phyloP scores from a whole-genome alignment of 2,797 vertebrate species.

The Spea hammondii region DNA sequence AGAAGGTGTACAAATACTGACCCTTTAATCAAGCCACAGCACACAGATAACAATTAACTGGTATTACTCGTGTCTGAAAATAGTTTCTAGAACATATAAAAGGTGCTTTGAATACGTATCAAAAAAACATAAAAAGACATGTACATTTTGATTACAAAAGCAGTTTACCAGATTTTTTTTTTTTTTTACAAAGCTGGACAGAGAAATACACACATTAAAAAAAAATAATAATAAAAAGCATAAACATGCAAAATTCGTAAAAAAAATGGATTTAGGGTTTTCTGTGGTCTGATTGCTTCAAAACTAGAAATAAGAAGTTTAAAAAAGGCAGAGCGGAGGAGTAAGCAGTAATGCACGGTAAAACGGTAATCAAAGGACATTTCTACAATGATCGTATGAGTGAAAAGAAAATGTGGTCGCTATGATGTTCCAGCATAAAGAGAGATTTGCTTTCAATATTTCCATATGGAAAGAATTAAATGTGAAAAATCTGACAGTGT shows the following conservation, averaged over 20 bases:
- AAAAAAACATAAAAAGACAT: no score
- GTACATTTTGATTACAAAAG: no score
- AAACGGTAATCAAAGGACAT: slow-evolving; percentile 18
- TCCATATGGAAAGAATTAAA: slow-evolving; percentile 49
- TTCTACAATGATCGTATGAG: slow-evolving; percentile 13
- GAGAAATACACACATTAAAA: background rate
- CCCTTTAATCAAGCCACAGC: no score
- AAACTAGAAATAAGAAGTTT: slow-evolving; percentile 5
- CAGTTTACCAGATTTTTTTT: no score
- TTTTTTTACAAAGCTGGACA: background rate
- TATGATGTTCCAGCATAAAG: slow-evolving; percentile 5
- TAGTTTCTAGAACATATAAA: no score
- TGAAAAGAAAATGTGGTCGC: slow-evolving; percentile 21
- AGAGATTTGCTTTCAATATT: slow-evolving; percentile 28
- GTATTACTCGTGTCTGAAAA: no score
- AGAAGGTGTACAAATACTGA: no score
- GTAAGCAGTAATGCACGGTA: background rate
- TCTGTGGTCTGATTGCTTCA: slow-evolving; percentile 11
- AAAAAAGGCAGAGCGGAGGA: background rate
- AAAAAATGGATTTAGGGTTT: background rate
- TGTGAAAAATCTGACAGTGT: slow-evolving; percentile 37
- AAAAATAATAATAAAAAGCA: background rate
- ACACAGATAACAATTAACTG: no score
- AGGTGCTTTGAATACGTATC: no score
- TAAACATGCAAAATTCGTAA: no score